These are phyloP conservation scores for Lepisosteus oculatus DNA, from an alignment of 2,113 vertebrate genomes.

Conservation along the genomic window DNA sequence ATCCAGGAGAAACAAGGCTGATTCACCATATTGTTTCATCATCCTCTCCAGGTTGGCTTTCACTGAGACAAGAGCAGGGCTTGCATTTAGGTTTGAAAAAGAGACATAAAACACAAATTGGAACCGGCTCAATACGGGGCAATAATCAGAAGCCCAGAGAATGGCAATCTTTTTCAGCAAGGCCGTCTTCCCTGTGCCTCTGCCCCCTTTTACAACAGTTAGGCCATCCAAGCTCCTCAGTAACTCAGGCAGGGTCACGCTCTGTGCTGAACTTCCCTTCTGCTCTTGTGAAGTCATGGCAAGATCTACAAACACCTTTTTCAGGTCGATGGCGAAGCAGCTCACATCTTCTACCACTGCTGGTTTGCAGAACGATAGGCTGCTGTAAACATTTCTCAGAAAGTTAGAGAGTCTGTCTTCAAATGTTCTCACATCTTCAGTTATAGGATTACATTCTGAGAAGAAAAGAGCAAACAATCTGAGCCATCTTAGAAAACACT, in stretches of 20 bases:
- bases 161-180: slow-evolving; percentile 46
- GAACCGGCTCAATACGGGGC: slow-evolving; percentile 45
- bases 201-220: slow-evolving; percentile 47
- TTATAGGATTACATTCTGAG: slow-evolving; percentile 21
- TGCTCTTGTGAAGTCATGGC: slow-evolving; percentile 33
- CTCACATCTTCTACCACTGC: slow-evolving; percentile 27
- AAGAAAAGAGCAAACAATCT: slow-evolving; percentile 5
- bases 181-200: slow-evolving; percentile 43
- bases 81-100: background rate
- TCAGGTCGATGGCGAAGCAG: slow-evolving; percentile 22
- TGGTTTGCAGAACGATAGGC: slow-evolving; percentile 23
- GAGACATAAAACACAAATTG: slow-evolving; percentile 52
- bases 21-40: too few relatives aligned
- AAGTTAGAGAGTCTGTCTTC: slow-evolving; percentile 25
- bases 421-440: slow-evolving; percentile 24
- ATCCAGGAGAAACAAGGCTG: too few relatives aligned
- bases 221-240: slow-evolving; percentile 35
- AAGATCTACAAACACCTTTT: slow-evolving; percentile 32
- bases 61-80: too few relatives aligned
- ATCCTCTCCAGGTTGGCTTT: too few relatives aligned
- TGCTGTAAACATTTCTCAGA: slow-evolving; percentile 30
- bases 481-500: too few relatives aligned
- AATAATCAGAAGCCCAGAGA: slow-evolving; percentile 50
- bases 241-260: slow-evolving; percentile 33
- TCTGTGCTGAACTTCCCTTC: slow-evolving; percentile 25